Evolutionary conservation across 92 coral and sea anemone species (phyloP).

Genomic region (Epizoanthus stellaris): DNA sequence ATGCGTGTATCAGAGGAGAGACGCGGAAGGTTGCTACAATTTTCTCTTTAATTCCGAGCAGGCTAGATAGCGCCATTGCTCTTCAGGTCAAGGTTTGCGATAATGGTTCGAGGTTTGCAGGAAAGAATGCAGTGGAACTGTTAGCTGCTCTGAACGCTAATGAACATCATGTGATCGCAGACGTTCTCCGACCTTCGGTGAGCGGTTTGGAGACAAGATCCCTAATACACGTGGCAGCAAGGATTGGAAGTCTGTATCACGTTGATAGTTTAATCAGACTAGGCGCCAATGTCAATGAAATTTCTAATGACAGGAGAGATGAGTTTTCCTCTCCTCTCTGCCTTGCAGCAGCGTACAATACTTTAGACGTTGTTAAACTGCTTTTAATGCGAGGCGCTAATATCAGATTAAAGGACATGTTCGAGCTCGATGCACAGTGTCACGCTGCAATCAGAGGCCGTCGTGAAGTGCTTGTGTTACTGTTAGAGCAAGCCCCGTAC

Average conservation of each 20-base stretch:
- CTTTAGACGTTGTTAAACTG: neutral
- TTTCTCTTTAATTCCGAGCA: neutral
- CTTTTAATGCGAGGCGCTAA: constrained; percentile 34
- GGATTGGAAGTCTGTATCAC: constrained; percentile 20
- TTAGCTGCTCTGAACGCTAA: neutral
- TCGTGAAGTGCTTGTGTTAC: neutral
- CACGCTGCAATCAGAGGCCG: constrained; percentile 43
- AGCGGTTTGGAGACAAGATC: constrained; percentile 37
- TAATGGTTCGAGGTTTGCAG: constrained; percentile 40
- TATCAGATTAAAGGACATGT: constrained; percentile 15
- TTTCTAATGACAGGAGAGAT: constrained; percentile 29
- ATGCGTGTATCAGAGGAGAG: constrained; percentile 30
- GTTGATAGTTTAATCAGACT: constrained; percentile 32
- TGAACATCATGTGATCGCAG: constrained; percentile 22
- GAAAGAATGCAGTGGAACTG: constrained; percentile 38
- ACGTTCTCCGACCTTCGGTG: constrained; percentile 43
- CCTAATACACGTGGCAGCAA: constrained; percentile 34
- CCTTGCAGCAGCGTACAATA: constrained; percentile 34
- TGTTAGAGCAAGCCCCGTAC: constrained; percentile 11
- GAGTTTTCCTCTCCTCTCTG: constrained; percentile 36
- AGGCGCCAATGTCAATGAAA: constrained; percentile 37
- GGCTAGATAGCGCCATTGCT: constrained; percentile 25
- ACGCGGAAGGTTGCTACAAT: constrained; percentile 9
- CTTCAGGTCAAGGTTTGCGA: constrained; percentile 29
- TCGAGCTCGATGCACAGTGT: constrained; percentile 35